Evolutionary conservation across 2,113 vertebrate species (phyloP).

Genomic region (Petaurus breviceps): DNA sequence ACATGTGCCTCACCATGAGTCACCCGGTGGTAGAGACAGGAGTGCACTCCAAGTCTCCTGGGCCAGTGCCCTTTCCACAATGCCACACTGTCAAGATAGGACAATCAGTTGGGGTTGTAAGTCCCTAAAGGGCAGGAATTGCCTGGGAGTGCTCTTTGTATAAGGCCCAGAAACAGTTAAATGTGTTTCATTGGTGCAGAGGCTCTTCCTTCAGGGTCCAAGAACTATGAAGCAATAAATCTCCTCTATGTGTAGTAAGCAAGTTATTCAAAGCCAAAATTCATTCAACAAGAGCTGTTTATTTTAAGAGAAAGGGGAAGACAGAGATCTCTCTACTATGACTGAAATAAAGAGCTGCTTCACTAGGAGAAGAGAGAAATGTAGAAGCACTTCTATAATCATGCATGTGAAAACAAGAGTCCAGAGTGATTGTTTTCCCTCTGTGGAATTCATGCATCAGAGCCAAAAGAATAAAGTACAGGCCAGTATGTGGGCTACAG

Average conservation of each 20-base stretch:
- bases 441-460: slow-evolving; percentile 43
- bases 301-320: slow-evolving; percentile 39
- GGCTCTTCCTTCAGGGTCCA: neutral
- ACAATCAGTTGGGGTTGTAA: neutral
- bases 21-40: too few relatives aligned
- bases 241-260: neutral
- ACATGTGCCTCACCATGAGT: too few relatives aligned
- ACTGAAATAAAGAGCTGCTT: slow-evolving; percentile 20
- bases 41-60: too few relatives aligned
- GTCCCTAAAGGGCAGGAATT: neutral
- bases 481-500: slow-evolving; percentile 65
- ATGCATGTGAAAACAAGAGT: slow-evolving; percentile 18
- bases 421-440: slow-evolving; percentile 48
- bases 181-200: neutral
- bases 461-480: slow-evolving; percentile 77
- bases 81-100: too few relatives aligned
- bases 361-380: slow-evolving; percentile 10
- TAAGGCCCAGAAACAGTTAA: neutral
- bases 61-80: too few relatives aligned
- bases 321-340: neutral
- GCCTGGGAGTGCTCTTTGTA: neutral
- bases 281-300: slow-evolving; percentile 16
- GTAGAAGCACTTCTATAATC: slow-evolving; percentile 15
- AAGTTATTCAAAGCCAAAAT: neutral
- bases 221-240: neutral